A percentile compares a stretch with the other conserved stretches of the same genome.
Conservation (phyloP, 2,113 vertebrate species). For the Myrmecophaga tridactyla region DNA sequence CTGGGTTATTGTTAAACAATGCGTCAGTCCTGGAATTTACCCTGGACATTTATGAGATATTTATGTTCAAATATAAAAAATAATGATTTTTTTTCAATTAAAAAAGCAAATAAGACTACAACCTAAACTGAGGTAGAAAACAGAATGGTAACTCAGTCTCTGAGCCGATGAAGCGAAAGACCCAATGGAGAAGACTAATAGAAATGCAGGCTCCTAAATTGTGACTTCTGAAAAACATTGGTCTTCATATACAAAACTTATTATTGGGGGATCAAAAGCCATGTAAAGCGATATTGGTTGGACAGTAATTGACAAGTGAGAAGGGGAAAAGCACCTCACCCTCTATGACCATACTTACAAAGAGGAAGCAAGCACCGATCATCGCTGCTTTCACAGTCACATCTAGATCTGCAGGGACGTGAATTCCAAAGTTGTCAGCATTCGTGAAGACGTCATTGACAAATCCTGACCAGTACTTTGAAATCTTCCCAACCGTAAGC, state of each 20-base stretch:
- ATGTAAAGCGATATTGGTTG: too few species aligned
- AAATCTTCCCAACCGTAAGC: slow-evolving; percentile 95
- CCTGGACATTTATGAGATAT: neutral
- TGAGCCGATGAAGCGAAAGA: neutral
- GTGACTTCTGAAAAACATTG: neutral
- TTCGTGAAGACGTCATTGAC: slow-evolving; percentile 94
- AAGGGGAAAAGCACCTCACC: neutral
- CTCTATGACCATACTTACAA: slow-evolving; percentile 87
- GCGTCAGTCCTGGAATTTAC: neutral
- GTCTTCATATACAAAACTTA: neutral
- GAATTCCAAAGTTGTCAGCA: slow-evolving; percentile 96
- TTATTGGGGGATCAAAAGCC: neutral
- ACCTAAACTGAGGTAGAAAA: neutral
- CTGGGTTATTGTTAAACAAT: neutral
- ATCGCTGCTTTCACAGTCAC: slow-evolving; percentile 95
- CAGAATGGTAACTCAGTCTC: neutral
- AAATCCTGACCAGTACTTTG: slow-evolving; percentile 97
- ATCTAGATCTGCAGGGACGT: slow-evolving; percentile 95
- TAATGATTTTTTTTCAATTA: neutral
- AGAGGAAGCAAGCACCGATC: slow-evolving; percentile 96
- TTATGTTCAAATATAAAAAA: neutral
- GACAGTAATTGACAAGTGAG: neutral
- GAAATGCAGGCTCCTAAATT: neutral
- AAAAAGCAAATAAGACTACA: neutral
- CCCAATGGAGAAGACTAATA: neutral